A percentile compares a stretch with the other conserved stretches of the same genome.
These are phyloP conservation scores for Nesidiocoris tenuis DNA, from an alignment of 2,888 invertebrate species.

Conservation along the genomic window DNA sequence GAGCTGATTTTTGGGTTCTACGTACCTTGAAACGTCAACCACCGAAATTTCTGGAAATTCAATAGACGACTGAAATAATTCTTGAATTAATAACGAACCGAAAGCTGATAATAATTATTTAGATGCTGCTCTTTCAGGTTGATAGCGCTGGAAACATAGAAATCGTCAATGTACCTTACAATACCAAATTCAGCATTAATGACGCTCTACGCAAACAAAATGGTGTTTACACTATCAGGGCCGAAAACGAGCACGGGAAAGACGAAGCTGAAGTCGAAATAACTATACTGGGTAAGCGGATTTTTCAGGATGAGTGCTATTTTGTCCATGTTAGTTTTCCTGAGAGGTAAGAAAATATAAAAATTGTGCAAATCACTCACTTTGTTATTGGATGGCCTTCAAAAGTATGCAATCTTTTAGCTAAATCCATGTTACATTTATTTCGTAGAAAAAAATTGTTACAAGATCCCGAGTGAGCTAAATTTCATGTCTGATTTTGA, in stretches of 20 bases:
- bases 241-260: constrained; percentile 86
- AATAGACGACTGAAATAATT: no score
- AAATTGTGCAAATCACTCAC: background rate
- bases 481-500: constrained; percentile 27
- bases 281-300: constrained; percentile 76
- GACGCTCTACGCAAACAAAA: constrained; percentile 80
- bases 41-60: no score
- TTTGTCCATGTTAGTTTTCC: no score
- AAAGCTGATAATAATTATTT: no score
- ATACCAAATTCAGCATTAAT: constrained; percentile 79
- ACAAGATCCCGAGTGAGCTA: background rate
- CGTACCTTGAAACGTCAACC: no score
- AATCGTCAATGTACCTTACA: constrained; percentile 84
- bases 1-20: no score
- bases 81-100: no score
- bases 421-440: background rate
- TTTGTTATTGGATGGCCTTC: no score
- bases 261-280: constrained; percentile 94
- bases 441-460: background rate
- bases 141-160: constrained; percentile 69
- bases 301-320: no score
- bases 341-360: no score
- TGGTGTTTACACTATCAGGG: constrained; percentile 84
- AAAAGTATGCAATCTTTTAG: constrained; percentile 28
- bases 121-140: no score